Evolutionary conservation across 2,888 invertebrate genomes (phyloP), one percentile per base, ranked within the genome.

Genomic region (Chrysodeixis includens): DNA sequence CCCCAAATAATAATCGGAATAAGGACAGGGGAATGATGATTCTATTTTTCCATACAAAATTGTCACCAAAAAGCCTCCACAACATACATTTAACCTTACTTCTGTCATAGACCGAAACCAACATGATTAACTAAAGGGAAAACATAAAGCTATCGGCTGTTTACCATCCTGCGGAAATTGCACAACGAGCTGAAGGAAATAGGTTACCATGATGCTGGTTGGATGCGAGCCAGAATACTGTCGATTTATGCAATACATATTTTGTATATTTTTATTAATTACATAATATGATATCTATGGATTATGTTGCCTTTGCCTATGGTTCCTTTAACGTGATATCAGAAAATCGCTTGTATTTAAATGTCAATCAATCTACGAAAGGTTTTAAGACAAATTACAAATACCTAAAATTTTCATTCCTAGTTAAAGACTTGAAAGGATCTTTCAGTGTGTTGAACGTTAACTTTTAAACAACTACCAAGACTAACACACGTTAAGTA

Each of bases 141-240:
- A 70, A 78, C 59, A 72, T 66, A 60, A 62, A 72, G 51, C 57
- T 69, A 76, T 79, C 76, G 71, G 62, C 53, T 65, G 61, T 63
- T 69, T 65, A 66, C 69, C 61, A 67, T 76, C 59, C 63, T 61
- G 44, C 64, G 66, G 67, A 79, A 70, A 66, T 74, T 78, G 66
- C 70, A 70, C 68, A 62, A 76, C 77, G 63, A 70, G 66, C 54
- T 57, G 60, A 56, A 66, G 74, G 68, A 80, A 78, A 74, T 80
- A 73, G 68, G 66, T 66, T 78, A 66, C 70, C 60, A 66, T 65
- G 56, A 64, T 64, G 40, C 49, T 56, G 56, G 63, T 49, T 78
- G 78, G 80, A 57, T 35, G 30, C 16, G 44, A 69, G 78, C 80
- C 81, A 78, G 62, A 66, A 73, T 63, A 58, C 77, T 79, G 80